Percentiles rank a stretch among this genome's conserved stretches.
phyloP scores from a whole-genome alignment of 2,888 invertebrate genomes.

The Oxystoma pomonae region DNA sequence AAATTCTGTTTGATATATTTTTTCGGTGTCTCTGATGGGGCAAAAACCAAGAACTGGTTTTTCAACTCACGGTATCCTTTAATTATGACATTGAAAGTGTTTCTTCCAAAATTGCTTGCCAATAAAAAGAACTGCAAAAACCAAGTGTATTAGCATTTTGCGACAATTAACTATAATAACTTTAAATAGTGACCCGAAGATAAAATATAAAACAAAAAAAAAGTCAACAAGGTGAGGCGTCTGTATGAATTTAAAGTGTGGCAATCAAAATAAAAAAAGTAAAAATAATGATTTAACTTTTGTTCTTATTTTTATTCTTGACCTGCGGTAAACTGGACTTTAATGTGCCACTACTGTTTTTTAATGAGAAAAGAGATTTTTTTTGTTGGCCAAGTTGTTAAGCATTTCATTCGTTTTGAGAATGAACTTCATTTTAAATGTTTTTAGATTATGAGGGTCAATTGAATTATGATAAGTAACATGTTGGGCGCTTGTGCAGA shows the following conservation, averaged over 20 bases:
- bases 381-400: too few species aligned
- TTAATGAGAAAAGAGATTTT: too few species aligned
- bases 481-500: too few species aligned
- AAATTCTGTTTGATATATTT: too few species aligned
- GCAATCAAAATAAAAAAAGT: neutral
- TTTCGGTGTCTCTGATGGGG: too few species aligned
- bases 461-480: too few species aligned
- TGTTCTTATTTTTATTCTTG: neutral
- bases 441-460: too few species aligned
- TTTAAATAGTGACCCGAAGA: neutral
- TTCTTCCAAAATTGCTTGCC: constrained; percentile 13
- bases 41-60: constrained; percentile 15
- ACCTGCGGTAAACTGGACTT: neutral
- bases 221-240: neutral
- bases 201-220: neutral
- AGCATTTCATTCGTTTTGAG: too few species aligned
- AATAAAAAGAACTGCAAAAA: neutral
- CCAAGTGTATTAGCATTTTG: constrained; percentile 12
- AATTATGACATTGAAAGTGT: constrained; percentile 18
- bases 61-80: constrained; percentile 8
- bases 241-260: neutral
- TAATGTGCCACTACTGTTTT: neutral
- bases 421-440: too few species aligned
- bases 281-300: neutral
- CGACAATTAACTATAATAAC: constrained; percentile 3